Evolutionary conservation across 2,797 vertebrate species (phyloP), one percentile per base, ranked within the genome.

Genomic region (Anabas testudineus): DNA sequence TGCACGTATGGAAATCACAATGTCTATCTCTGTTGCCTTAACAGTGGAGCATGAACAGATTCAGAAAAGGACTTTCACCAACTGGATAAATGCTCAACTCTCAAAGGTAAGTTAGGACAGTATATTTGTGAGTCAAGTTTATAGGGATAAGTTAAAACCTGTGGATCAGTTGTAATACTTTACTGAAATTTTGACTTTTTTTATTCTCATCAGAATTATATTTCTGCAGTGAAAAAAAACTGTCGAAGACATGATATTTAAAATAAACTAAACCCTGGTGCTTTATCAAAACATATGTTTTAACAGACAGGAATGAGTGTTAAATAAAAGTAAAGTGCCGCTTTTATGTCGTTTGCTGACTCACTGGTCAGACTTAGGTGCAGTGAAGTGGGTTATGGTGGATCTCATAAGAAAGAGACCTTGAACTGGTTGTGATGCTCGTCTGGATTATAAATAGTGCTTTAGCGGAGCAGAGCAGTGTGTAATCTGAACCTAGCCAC

Each of bases 11-110:
- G 12, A 5, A 3, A 63, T 51, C 0, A 2, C 0, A 22, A 1
- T 56, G 22, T 45, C 0, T 61, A 3, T 51, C 47, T 60, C 16
- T 78, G 39, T 78, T 68, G 76, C 49, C 30, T 30, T 28, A 26
- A 34, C 76, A 99, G 97, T 95, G 71, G 94, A 97, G 71, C 95
- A 97, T 49, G 96, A 98, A 57, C 94, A 92, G 76, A 96, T 95
- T 32, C 97, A 98, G 91, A 98, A 96, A 85, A 96, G 95, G 85
- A 96, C 97, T 0, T 98, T 98, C 62, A 97, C 96, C 66, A 97
- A 96, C 82, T 98, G 97, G 97, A 93, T 98, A 82, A 98, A 98
- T 87, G 95, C 96, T 66, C 91, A 97, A 75, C 81, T 99, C 59
- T 88, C 94, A 46, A 97, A 97, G 97, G 97, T 98, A 90, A 81